Percentiles rank a stretch among this genome's conserved stretches.
Evolutionary conservation across 2,888 invertebrate species (phyloP).

Genomic region (Lasioglossum villosulum): DNA sequence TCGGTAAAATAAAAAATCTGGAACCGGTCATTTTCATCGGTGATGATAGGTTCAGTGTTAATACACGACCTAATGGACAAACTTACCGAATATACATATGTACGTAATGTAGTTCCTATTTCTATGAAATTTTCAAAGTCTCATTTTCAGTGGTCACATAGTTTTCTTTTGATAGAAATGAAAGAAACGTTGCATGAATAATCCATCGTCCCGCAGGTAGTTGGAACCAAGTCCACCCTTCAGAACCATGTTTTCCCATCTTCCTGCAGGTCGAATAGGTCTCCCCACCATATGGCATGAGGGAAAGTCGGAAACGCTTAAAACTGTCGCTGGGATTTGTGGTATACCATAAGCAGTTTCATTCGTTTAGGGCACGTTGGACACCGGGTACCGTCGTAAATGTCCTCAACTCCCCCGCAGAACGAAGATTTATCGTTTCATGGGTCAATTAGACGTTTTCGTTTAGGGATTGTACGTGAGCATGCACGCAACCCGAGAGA

Average conservation of each 20-base stretch:
- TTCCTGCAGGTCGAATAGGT: slow-evolving; percentile 24
- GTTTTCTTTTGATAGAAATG: not conserved
- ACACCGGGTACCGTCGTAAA: slow-evolving; percentile 46
- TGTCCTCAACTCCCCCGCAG: slow-evolving; percentile 40
- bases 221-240: not conserved
- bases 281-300: slow-evolving; percentile 14
- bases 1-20: too few species aligned
- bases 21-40: too few species aligned
- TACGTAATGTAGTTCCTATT: too few species aligned
- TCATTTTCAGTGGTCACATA: not conserved
- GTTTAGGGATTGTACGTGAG: slow-evolving; percentile 41
- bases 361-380: slow-evolving; percentile 41
- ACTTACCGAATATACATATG: not conserved
- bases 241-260: slow-evolving; percentile 14
- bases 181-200: not conserved
- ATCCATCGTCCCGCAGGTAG: slow-evolving; percentile 13
- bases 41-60: too few species aligned
- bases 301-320: slow-evolving; percentile 46
- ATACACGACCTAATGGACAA: not conserved
- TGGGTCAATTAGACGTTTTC: slow-evolving; percentile 47
- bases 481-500: slow-evolving; percentile 8
- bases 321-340: slow-evolving; percentile 65
- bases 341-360: slow-evolving; percentile 34
- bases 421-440: slow-evolving; percentile 63
- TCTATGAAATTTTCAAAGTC: not conserved